Conservation (phyloP, 2,888 invertebrate species). For the Sepioteuthis lessoniana region DNA sequence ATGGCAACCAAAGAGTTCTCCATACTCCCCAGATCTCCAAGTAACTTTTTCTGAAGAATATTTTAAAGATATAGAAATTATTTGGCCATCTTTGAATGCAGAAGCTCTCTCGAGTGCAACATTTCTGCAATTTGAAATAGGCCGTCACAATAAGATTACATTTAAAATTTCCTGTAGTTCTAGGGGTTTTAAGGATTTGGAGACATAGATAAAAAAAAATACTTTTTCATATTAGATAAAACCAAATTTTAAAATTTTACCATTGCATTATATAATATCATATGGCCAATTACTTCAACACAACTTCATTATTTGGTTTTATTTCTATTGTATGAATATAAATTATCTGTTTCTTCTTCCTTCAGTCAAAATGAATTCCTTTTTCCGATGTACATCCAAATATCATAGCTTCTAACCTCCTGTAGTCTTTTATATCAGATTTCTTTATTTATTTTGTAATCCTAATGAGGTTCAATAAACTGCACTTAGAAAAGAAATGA, state of each 20-base stretch:
- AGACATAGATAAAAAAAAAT: background rate
- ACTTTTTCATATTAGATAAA: background rate
- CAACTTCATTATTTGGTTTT: background rate
- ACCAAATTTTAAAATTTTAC: slow-evolving; percentile 33
- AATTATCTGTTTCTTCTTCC: background rate
- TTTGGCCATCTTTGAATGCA: background rate
- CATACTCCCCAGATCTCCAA: no score
- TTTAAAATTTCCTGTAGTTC: slow-evolving; percentile 1
- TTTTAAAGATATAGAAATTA: background rate
- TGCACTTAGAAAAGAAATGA: slow-evolving; percentile 33
- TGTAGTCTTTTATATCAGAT: background rate
- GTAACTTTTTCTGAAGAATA: no score
- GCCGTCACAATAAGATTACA: background rate
- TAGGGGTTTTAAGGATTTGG: background rate
- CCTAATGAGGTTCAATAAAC: slow-evolving; percentile 33
- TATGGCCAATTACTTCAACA: background rate
- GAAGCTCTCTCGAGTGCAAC: background rate
- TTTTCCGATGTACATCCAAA: background rate
- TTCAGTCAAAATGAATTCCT: slow-evolving; percentile 14
- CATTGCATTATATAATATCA: background rate
- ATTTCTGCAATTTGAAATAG: background rate
- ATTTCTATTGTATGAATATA: background rate
- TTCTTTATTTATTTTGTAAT: background rate
- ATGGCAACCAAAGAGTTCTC: no score
- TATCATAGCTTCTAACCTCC: background rate